Base-by-base conservation (phyloP, 2,113 vertebrate genomes). In the Cettia cetti region DNA sequence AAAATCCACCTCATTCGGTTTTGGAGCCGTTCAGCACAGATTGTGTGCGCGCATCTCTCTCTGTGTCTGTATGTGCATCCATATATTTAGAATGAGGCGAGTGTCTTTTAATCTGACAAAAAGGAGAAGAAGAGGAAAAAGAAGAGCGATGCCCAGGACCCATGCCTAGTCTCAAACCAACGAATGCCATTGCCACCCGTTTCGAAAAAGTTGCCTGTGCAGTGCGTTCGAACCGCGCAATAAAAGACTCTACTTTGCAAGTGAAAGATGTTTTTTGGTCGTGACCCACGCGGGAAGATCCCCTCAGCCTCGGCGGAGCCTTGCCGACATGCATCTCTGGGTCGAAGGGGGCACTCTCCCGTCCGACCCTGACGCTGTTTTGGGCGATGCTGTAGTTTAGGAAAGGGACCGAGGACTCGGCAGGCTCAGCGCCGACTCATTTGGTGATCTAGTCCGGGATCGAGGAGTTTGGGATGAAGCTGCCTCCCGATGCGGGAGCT, bases 201-300 rank as follows among this genome's bases (percentile, higher is more conserved):
- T 86, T 56, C 15, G 69, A 77, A 71, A 86, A 96, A 89, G 86
- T 94, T 95, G 90, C 52, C 63, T 61, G 61, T 68, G 83, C 83
- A 44, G 70, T 69, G 95, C 82, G 22, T 92, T 86, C 66, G 50
- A 83, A 64, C 49, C 81, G 40, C 60, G 40, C 84, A 94, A 96
- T 95, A 95, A 95, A 95, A 86, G 86, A 94, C 28, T 70, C 66
- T 52, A 10, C 81, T 83, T 66, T 19, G 90, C 77, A 64, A 85
- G 71, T 71, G 79, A 94, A 71, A 13, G 57, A 79, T 82, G 68
- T 90, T 76, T 16, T 47, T 61, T 83, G 87, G 71, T 87, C 33
- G 37, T 63, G 83, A 92, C 31, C 64, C 81, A 75, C 28, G 70
- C 74, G 53, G 63, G 80, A 77, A 94, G 66, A 68, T 42, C 5